Evolutionary conservation across 1,140 invertebrate species (phyloP), one percentile per base, ranked within the genome.

Genomic region (Drosophila parabipectinata): DNA sequence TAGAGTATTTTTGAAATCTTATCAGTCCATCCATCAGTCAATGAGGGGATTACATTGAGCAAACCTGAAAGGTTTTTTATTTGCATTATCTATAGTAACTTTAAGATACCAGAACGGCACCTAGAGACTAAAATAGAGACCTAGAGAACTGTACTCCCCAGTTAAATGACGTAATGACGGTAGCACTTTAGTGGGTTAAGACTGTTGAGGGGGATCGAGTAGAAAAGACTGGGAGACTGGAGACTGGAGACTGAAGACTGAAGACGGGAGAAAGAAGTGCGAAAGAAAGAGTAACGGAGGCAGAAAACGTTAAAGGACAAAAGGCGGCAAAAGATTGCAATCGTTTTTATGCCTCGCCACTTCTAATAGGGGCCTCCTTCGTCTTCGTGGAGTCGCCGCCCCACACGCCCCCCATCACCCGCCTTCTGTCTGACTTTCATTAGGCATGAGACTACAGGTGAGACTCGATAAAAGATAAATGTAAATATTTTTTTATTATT

Each of bases 401-500:
- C 67, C 28, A 28, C 26, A 28, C 26, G 26, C 18, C 15, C 58
- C 39, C 57, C 41, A 7, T 44, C 21, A 18, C 54, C 50, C 72
- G 39, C 72, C 64, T 59, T 52, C 60, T 47, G 48, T 73, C 62
- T 83, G 74, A 72, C 74, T 75, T 79, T 79, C 77, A 78, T 82
- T 83, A 77, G 60, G 57, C 44, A 77, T 59, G 78, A 18, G 18
- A 18, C 18, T 37, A 59, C 57, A 52, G 57, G 50, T 2, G 9
- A 8, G n/a, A 18, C 9, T 52, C 9, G 26, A 15, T 44, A 44
- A 15, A 44, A 18, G 26, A 28, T 28, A 28, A 28, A 1, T 0
- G 7, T 28, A 28, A 28, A 28, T 28, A 28, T 28, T 28, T 28
- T 21, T 21, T 21, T 3, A 21, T 21, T 21, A 21, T 21, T 21